phyloP scores from a whole-genome alignment of 1,140 invertebrate genomes.

The Sarcophaga bullata region DNA sequence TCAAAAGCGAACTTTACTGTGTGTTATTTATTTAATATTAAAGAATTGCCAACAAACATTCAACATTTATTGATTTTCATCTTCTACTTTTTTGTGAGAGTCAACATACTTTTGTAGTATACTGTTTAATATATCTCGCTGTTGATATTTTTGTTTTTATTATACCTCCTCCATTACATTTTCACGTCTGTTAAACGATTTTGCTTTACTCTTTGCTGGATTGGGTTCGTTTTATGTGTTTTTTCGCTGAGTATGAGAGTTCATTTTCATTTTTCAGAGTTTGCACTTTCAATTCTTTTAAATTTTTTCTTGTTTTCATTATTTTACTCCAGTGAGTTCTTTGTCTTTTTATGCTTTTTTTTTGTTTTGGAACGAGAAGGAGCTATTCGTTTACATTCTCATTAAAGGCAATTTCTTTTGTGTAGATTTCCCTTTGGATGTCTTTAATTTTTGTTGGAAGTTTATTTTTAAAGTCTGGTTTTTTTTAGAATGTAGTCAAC shows the following conservation, averaged over 20 bases:
- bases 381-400: neutral
- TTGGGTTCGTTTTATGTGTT: neutral
- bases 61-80: too few relatives aligned
- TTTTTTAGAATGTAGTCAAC: neutral
- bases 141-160: neutral
- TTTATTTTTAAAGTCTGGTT: constrained; percentile 14
- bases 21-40: too few relatives aligned
- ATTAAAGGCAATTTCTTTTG: neutral
- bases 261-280: neutral
- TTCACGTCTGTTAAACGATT: neutral
- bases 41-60: too few relatives aligned
- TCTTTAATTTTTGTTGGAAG: neutral
- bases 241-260: neutral
- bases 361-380: too few relatives aligned
- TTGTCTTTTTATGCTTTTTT: neutral
- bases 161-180: neutral
- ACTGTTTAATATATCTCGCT: too few relatives aligned
- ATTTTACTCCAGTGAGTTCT: neutral
- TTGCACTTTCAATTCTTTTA: constrained; percentile 12
- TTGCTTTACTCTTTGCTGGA: neutral
- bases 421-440: neutral
- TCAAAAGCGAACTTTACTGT: neutral
- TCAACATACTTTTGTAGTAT: too few relatives aligned
- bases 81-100: too few relatives aligned
- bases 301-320: neutral